Base-by-base conservation (phyloP, 2,888 invertebrate genomes). In the Lasioglossum calceatum region DNA sequence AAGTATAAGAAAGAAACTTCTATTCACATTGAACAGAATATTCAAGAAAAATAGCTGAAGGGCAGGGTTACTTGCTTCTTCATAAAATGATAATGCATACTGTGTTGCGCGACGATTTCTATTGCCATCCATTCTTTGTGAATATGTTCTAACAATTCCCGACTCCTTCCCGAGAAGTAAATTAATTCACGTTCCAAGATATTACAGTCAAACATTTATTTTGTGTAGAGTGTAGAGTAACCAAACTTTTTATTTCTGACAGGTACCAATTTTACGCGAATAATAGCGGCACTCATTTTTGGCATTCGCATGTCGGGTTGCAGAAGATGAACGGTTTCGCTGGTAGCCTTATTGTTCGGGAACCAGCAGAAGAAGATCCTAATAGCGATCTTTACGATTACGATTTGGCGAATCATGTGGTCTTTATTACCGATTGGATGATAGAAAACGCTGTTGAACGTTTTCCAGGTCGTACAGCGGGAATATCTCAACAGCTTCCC, bases 241-340 rank as follows among this genome's bases (percentile, higher is more conserved):
- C 0, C n/a, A 14, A 10, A 44, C 39, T 14, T 23, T 36, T 32
- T 16, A 32, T 36, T 70, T 39, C 19, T 36, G 10, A 92, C 88
- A 94, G 95, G 23, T 95, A 95, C 84, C 92, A 94, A 81, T 96
- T 94, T 88, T 73, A 74, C 12, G 95, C 95, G 5, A 88, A 89
- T 4, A 92, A 95, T 44, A 82, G 92, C n/a, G 96, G 95, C 0
- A 95, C 95, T 0, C 95, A 95, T 82, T 95, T 95, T 75, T 95
- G 93, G 92, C 95, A 95, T 75, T 93, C 95, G 16, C 95, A 95
- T 84, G 81, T 91, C 2, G 92, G 93, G 14, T 91, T 96, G 1
- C 97, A 97, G 86, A 96, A 97, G 90, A 96, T 96, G 80, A 96
- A 97, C 87, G 97, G 97, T 0, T 93, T 97, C 1, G 96, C 96